These are phyloP conservation scores for Ectobius pallidus DNA, from an alignment of 2,888 invertebrate genomes.

Conservation along the genomic window DNA sequence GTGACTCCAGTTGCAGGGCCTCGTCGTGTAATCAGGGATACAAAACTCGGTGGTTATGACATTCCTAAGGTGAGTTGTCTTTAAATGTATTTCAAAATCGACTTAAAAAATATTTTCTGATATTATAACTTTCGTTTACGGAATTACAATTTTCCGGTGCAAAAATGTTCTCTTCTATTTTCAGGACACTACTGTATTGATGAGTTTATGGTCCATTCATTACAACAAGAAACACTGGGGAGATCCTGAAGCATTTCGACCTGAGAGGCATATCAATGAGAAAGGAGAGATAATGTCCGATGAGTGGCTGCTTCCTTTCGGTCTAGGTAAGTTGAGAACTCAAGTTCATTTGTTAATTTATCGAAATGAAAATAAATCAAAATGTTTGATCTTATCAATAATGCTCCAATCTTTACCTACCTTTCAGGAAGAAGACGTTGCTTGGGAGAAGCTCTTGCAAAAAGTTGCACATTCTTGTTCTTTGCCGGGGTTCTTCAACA, in stretches of 20 bases:
- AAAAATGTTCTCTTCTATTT: neutral
- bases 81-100: neutral
- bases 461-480: slow-evolving; percentile 65
- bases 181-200: slow-evolving; percentile 59
- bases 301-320: slow-evolving; percentile 53
- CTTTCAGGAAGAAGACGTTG: slow-evolving; percentile 67
- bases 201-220: slow-evolving; percentile 62
- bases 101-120: no score
- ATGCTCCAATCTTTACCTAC: no score
- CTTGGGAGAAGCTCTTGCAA: slow-evolving; percentile 68
- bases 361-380: no score
- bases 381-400: no score
- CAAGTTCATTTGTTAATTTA: no score
- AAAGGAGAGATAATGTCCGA: slow-evolving; percentile 48
- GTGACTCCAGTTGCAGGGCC: slow-evolving; percentile 59
- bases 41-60: slow-evolving; percentile 60
- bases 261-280: slow-evolving; percentile 65
- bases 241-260: slow-evolving; percentile 66
- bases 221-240: slow-evolving; percentile 63
- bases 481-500: slow-evolving; percentile 65
- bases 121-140: no score
- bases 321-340: slow-evolving; percentile 52
- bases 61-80: slow-evolving; percentile 56
- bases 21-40: slow-evolving; percentile 60
- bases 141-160: no score